Evolutionary conservation across 2,888 invertebrate genomes (phyloP).

Genomic region (Hymenopus coronatus): DNA sequence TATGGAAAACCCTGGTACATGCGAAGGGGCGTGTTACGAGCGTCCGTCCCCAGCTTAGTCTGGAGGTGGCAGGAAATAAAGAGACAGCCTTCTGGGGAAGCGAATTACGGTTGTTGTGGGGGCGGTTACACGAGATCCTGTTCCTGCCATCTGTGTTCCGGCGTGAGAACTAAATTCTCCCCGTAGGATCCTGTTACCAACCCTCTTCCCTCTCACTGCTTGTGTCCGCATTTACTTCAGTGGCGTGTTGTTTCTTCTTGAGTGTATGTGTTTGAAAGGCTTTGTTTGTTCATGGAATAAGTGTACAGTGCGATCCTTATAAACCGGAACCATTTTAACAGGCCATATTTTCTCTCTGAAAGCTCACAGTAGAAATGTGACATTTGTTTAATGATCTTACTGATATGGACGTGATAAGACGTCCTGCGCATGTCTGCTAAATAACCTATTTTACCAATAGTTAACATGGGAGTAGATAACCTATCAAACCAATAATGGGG

Average conservation of each 20-base stretch:
- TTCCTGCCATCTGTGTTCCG: constrained; percentile 22
- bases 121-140: not conserved
- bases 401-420: too few relatives aligned
- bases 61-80: constrained; percentile 15
- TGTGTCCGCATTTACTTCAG: constrained; percentile 2
- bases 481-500: too few relatives aligned
- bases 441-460: too few relatives aligned
- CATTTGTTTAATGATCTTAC: too few relatives aligned
- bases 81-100: constrained; percentile 1
- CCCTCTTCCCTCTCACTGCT: not conserved
- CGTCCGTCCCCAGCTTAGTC: not conserved
- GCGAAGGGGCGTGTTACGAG: not conserved
- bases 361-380: too few relatives aligned
- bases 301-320: too few relatives aligned
- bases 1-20: not conserved
- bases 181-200: not conserved
- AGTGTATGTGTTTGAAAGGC: too few relatives aligned
- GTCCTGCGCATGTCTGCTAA: too few relatives aligned
- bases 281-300: too few relatives aligned
- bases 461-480: too few relatives aligned
- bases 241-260: not conserved
- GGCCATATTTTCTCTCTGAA: too few relatives aligned
- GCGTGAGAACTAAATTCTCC: constrained; percentile 1
- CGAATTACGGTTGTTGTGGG: constrained; percentile 25
- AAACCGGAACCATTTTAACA: too few relatives aligned